Evolutionary conservation across 2,797 vertebrate species (phyloP), one percentile per base, ranked within the genome.

Genomic region (Sebastes trivittatus): DNA sequence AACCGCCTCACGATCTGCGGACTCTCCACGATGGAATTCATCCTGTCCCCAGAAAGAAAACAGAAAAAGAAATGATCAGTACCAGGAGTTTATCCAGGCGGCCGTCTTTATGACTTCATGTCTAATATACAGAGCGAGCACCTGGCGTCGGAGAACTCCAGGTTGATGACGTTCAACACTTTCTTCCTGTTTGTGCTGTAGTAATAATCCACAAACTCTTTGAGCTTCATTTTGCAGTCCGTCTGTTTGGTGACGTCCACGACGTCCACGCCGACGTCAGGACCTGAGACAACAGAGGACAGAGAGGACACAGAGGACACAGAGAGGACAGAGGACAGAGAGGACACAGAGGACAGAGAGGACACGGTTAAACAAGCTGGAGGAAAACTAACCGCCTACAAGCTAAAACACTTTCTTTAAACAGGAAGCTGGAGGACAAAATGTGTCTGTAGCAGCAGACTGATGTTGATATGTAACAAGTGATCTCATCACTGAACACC

Each of bases 161-260:
- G 92, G 93, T 97, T 99, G 89, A 96, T 98, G 86, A 98, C 95
- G 0, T 98, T 98, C 83, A 99, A 96, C 56, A 99, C 98, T 64
- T 98, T 97, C 94, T 98, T 99, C 79, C 98, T 96, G 95, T 97
- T 99, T 75, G 98, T 99, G 93, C 98, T 99, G 89, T 99, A 99
- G 92, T 99, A 99, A 82, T 96, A 99, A 92, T 99, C 98, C n/a
- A 99, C 98, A 93, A 99, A 99, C 89, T 99, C 98, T 91, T 99
- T 99, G 22, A 99, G 94, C 86, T 98, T 99, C 98, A 99, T 99
- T 92, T 97, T 97, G 95, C 97, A 97, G 85, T 98, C 96, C 0
- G 97, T 98, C 95, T 99, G 98, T 90, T 98, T 99, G 85, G 98
- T 97, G 85, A 99, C 98, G 7, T 99, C 98, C 0, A 98, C 95